Conservation (phyloP, 2,113 vertebrate species). For the Epinephelus cyanopodus region DNA sequence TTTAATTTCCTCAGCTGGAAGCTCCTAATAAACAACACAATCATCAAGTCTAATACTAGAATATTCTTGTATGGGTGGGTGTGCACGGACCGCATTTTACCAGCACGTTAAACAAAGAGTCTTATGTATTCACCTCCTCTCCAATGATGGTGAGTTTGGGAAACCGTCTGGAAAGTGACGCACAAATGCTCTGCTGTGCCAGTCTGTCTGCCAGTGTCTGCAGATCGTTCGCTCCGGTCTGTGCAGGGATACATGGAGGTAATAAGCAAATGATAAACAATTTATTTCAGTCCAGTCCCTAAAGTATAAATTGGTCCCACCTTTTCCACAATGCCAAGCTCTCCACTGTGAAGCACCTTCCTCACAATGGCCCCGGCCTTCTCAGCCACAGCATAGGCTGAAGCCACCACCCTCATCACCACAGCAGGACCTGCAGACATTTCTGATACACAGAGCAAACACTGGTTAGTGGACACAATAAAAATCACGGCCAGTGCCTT, state of each 20-base stretch:
- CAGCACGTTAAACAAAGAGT: not conserved
- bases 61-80: not conserved
- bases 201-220: slow-evolving; percentile 96
- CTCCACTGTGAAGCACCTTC: slow-evolving; percentile 90
- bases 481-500: not conserved
- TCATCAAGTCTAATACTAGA: not conserved
- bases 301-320: slow-evolving; percentile 68
- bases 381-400: slow-evolving; percentile 89
- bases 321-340: slow-evolving; percentile 95
- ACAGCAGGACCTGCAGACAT: slow-evolving; percentile 90
- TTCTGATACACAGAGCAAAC: slow-evolving; percentile 27
- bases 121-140: slow-evolving; percentile 89
- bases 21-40: slow-evolving; percentile 84
- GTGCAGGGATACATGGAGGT: slow-evolving; percentile 28
- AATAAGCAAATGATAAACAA: not conserved
- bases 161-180: slow-evolving; percentile 91
- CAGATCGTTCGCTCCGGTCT: slow-evolving; percentile 92
- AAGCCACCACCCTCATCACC: slow-evolving; percentile 92
- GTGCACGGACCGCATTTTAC: not conserved
- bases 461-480: not conserved
- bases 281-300: not conserved
- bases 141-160: slow-evolving; percentile 95
- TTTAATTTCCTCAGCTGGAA: slow-evolving; percentile 86
- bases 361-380: slow-evolving; percentile 92
- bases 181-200: slow-evolving; percentile 94